These are phyloP conservation scores for Apotomis capreana DNA, from an alignment of 2,888 invertebrate genomes.

Conservation along the genomic window DNA sequence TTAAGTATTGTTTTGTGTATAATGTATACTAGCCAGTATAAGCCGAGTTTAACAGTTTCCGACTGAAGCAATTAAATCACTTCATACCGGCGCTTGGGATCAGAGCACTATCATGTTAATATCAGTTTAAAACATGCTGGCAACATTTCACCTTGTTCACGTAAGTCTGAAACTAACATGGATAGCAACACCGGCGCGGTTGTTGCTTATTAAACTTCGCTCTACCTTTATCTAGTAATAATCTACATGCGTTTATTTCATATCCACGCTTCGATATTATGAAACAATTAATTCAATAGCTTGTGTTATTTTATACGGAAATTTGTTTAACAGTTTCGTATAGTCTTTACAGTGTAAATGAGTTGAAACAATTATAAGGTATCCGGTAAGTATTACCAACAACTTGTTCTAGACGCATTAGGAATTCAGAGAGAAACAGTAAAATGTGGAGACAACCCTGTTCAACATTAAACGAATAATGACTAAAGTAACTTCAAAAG, in stretches of 20 bases:
- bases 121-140: conserved; percentile 61
- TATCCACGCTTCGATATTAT: conserved; percentile 36
- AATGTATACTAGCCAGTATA: conserved; percentile 7
- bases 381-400: background rate
- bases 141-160: conserved; percentile 62
- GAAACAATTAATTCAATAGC: conserved; percentile 40
- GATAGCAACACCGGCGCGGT: conserved; percentile 61
- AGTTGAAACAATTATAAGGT: too few species aligned
- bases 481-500: background rate
- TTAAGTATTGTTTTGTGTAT: conserved; percentile 6
- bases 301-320: conserved; percentile 11
- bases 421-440: too few species aligned
- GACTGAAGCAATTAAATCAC: conserved; percentile 41
- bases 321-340: background rate
- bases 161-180: conserved; percentile 56
- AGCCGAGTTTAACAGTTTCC: conserved; percentile 30
- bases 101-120: conserved; percentile 53
- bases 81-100: conserved; percentile 34
- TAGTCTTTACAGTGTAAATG: too few species aligned
- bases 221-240: conserved; percentile 42
- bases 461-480: background rate
- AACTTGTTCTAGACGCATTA: background rate
- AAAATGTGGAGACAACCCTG: too few species aligned
- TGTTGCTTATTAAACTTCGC: conserved; percentile 70
- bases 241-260: conserved; percentile 41